Evolutionary conservation across 2,888 invertebrate genomes (phyloP), one percentile per base, ranked within the genome.

Genomic region (Dynastes grantii): DNA sequence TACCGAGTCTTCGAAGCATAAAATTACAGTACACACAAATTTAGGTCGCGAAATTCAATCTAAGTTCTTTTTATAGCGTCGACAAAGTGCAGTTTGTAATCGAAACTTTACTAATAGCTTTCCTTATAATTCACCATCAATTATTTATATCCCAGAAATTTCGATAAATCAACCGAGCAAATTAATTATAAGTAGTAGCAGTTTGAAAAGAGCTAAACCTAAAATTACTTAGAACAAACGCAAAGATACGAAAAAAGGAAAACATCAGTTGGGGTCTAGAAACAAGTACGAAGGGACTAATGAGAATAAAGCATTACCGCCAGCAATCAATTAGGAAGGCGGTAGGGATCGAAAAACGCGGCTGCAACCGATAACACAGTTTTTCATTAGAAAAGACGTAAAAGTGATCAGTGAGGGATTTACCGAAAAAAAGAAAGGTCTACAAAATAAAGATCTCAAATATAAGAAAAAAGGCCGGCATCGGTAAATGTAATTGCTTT

Each of bases 1-100:
- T 40, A 55, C 11, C 40, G 8, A 22, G 40, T 58, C 40, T n/a
- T 40, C 58, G 58, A 58, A 40, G 73, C 58, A 73, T 58, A 73
- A 73, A 73, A 73, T 73, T 73, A 73, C 73, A 22, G 32, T 58
- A 29, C 22, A 29, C 37, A 37, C 13, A 58, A 58, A 73, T 73
- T 58, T 73, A 40, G 73, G 73, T 73, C 61, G 37, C 58, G 58
- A 58, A 73, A 73, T 73, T 73, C 73, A 73, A 73, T 73, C 37
- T 61, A 58, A 58, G 40, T 73, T 61, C 49, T 70, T 37, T 58
- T 71, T 70, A 32, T 73, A 22, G 4, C 58, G 58, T 37, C 37
- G 29, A 8, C 73, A 40, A 70, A 40, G 58, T 73, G 61, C 58
- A 58, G 37, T 32, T 27, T 32, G 73, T 61, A 61, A 58, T 73